These are phyloP conservation scores for Gymnocypris eckloni DNA, from an alignment of 2,797 vertebrate species.

Conservation along the genomic window DNA sequence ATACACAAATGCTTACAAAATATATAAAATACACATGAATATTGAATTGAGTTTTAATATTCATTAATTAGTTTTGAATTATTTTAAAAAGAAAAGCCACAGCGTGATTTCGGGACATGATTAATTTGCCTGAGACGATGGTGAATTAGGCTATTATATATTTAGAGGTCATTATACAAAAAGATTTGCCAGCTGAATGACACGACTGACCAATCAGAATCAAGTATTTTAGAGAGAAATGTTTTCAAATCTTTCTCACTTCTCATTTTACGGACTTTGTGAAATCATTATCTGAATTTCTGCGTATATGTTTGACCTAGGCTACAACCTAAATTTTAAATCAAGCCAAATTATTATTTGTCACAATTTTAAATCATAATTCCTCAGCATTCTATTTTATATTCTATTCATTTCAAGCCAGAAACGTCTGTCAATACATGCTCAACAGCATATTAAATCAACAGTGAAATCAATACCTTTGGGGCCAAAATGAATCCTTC, in stretches of 20 bases:
- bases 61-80: background rate
- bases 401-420: background rate
- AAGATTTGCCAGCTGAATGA: background rate
- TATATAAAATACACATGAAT: background rate
- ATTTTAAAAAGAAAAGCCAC: background rate
- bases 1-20: background rate
- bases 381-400: background rate
- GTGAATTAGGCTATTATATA: background rate
- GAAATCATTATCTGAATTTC: background rate
- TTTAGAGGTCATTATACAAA: background rate
- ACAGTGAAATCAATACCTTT: slow-evolving; percentile 4
- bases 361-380: background rate
- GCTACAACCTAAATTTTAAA: background rate
- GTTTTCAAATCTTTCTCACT: background rate
- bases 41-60: background rate
- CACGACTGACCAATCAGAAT: background rate
- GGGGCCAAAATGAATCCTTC: background rate
- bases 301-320: background rate
- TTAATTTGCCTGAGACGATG: background rate
- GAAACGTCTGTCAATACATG: background rate
- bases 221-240: background rate
- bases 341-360: background rate
- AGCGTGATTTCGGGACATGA: background rate
- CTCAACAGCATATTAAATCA: slow-evolving; percentile 3
- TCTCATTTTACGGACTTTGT: background rate